Conservation (phyloP, 2,797 vertebrate genomes). For the Anabacerthia variegaticeps region DNA sequence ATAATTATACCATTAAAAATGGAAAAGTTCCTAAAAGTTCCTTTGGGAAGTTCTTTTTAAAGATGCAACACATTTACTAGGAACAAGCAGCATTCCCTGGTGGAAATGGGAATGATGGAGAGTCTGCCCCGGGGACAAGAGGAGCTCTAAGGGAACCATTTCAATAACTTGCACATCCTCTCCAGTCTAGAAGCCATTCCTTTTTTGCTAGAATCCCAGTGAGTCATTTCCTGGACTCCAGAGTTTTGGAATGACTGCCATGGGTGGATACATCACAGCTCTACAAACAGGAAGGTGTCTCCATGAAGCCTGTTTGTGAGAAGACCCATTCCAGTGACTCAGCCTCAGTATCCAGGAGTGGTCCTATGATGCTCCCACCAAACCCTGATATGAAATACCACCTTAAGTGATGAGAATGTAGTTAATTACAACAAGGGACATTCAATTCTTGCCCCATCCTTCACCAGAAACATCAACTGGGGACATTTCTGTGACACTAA, state of each 20-base stretch:
- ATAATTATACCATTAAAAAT: background rate
- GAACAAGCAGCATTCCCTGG: background rate
- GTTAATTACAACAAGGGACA: background rate
- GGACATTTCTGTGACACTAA: background rate
- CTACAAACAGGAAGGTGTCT: background rate
- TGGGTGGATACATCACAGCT: background rate
- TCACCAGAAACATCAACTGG: background rate
- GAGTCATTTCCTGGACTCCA: constrained; percentile 26
- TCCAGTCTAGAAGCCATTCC: background rate
- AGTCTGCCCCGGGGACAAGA: background rate
- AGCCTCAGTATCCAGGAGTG: background rate
- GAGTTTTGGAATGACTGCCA: background rate
- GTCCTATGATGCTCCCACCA: background rate
- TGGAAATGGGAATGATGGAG: background rate
- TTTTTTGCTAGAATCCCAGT: background rate
- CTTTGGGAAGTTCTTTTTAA: background rate
- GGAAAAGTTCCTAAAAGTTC: background rate
- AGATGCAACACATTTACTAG: background rate
- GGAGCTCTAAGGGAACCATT: background rate
- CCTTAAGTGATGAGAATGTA: background rate
- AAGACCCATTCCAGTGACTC: background rate
- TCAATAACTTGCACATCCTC: background rate
- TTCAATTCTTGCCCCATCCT: background rate
- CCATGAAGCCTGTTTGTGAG: background rate
- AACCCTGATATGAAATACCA: background rate